phyloP scores from a whole-genome alignment of 1,140 invertebrate genomes.

The Pseudomyrmex sp. region DNA sequence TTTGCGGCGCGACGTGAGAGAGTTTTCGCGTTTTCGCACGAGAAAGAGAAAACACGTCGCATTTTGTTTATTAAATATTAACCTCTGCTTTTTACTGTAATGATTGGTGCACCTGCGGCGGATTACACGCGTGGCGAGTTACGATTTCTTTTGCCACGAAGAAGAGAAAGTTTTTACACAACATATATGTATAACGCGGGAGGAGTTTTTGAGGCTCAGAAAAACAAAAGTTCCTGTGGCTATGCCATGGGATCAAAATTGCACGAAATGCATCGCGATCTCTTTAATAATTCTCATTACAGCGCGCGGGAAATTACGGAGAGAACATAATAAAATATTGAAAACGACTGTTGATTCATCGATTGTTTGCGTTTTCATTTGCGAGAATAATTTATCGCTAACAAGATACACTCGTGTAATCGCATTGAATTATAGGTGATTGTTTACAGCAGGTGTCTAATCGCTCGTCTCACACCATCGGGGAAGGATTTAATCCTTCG shows the following conservation, averaged over 20 bases:
- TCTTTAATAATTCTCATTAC: background rate
- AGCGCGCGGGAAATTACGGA: background rate
- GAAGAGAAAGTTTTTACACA: slow-evolving; percentile 5
- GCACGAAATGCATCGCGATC: too few species aligned
- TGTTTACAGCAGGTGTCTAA: slow-evolving; percentile 57
- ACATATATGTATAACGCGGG: background rate
- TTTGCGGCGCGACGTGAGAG: slow-evolving; percentile 6
- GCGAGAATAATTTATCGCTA: slow-evolving; percentile 30
- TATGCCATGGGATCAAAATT: too few species aligned
- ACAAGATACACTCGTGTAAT: slow-evolving; percentile 34
- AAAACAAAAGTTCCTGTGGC: too few species aligned
- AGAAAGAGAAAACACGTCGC: background rate
- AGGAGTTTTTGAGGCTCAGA: background rate
- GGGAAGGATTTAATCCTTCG: too few species aligned
- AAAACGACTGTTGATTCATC: background rate
- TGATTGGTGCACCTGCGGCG: background rate
- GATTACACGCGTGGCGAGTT: background rate
- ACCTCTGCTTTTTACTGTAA: background rate
- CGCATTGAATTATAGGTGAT: slow-evolving; percentile 52
- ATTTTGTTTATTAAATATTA: slow-evolving; percentile 5
- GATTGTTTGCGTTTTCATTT: slow-evolving; percentile 23
- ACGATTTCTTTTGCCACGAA: slow-evolving; percentile 14
- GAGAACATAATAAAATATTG: background rate
- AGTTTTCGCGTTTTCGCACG: slow-evolving; percentile 12
- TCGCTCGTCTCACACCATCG: slow-evolving; percentile 1